Evolutionary conservation across 2,888 invertebrate species (phyloP), one percentile per base, ranked within the genome.

Genomic region (Ochropleura leucogaster): DNA sequence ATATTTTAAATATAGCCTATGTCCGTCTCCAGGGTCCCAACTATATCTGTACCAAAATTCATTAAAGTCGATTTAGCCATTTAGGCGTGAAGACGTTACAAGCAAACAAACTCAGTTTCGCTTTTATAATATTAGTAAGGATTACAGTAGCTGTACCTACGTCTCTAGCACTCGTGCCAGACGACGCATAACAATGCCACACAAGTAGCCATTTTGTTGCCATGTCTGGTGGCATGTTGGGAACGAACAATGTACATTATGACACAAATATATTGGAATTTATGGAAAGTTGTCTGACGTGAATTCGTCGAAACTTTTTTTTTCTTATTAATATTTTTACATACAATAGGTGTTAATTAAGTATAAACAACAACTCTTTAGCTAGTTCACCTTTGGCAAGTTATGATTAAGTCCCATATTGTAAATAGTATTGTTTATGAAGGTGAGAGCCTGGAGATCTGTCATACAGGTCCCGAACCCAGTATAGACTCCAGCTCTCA

Each of bases 221-320:
- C 80, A 81, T 81, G 68, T 81, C 62, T 20, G 74, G 44, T 68
- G 47, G 60, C 47, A 51, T 70, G 40, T 78, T 74, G 71, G 68
- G 81, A 81, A 68, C 14, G 10, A 62, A 68, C 66, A 55, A 42
- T 53, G 47, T n/a, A 0, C 60, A 42, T 71, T 74, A 78, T 62
- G 65, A 10, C 3, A 60, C 12, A 78, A 68, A 81, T 49, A 81
- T 78, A 40, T 68, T 55, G 20, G 14, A 53, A 69, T 3, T 47
- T 20, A 55, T 49, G 9, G 12, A 44, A 65, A 40, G 9, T 9
- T 51, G 42, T 20, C 16, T 64, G 14, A n/a, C 2, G 49, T 10
- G 12, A 12, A 60, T 67, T 49, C 5, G 44, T 67, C 12, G 30
- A 55, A 12, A 53, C 10, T 18, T 20, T 30, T 30, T 30, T 30